Conservation (phyloP, 35 echinoderm and acorn worm species). For the Lytechinus pictus region DNA sequence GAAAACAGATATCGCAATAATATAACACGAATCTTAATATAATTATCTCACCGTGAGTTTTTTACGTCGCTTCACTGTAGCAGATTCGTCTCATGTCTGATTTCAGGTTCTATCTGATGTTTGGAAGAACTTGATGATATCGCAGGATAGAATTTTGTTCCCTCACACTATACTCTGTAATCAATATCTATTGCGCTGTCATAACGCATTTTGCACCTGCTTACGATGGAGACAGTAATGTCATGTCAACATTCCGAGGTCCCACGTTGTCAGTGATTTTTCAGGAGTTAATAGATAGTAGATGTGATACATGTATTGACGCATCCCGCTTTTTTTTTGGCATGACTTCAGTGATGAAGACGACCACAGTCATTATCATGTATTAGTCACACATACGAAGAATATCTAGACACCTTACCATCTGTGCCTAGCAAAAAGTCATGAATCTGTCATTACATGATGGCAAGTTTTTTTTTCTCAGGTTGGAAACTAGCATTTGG, state of each 20-base stretch:
- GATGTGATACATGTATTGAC: not conserved
- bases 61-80: not conserved
- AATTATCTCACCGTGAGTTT: no score
- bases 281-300: not conserved
- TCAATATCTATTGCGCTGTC: not conserved
- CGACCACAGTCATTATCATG: no score
- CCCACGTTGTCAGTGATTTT: not conserved
- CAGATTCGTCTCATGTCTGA: not conserved
- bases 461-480: no score
- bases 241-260: not conserved
- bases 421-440: no score
- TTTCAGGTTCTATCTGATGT: not conserved
- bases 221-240: not conserved
- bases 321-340: not conserved
- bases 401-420: no score
- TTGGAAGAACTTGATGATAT: not conserved
- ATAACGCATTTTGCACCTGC: slow-evolving; percentile 10
- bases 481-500: no score
- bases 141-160: not conserved
- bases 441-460: no score
- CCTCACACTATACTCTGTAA: not conserved
- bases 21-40: no score
- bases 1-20: no score
- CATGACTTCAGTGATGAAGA: no score
- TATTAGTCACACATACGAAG: no score